Base-by-base conservation (phyloP, 1,140 invertebrate genomes). In the Ruditapes philippinarum region DNA sequence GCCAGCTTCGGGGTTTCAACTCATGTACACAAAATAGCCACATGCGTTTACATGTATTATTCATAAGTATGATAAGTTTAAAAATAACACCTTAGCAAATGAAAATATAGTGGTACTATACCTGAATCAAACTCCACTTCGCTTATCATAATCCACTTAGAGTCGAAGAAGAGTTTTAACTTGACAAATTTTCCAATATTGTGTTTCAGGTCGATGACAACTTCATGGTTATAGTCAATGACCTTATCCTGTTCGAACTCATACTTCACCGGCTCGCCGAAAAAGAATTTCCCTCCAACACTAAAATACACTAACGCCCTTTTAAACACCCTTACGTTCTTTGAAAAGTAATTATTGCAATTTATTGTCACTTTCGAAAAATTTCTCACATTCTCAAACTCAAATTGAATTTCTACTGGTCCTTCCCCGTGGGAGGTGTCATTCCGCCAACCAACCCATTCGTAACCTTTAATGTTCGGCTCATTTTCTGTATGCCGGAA, bases 401-500 rank as follows among this genome's bases (percentile, higher is more conserved):
- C 97, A 95, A 99, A 99, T 89, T 97, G 90, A 28, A 95, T 91
- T 79, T 94, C 92, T 14, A 96, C 87, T 1, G 94, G 94, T 51
- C 90, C 89, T n/a, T 85, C 74, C 9, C 87, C 51, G 62, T 40
- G 19, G n/a, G 78, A 38, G 91, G 98, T 97, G 91, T 98, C 98
- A 96, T 98, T 98, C 89, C 97, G 97, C 98, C 98, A 99, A 0
- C 98, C 98, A 12, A 99, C 98, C 98, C 98, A 99, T 54, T 97
- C 97, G 68, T 97, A 97, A 45, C 98, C 98, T 96, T 96, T 93
- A 90, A 96, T 97, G 54, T 97, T 97, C 90, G 97, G 96, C 82
- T 97, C 97, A 91, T 96, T 96, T 74, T 96, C 97, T 95, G 98
- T 97, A n/a, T 97, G 95, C 91, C 97, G 97, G 95, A 98, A 98